Evolutionary conservation across 2,113 vertebrate genomes (phyloP), one percentile per base, ranked within the genome.

Genomic region (Ariopsis seemanni): DNA sequence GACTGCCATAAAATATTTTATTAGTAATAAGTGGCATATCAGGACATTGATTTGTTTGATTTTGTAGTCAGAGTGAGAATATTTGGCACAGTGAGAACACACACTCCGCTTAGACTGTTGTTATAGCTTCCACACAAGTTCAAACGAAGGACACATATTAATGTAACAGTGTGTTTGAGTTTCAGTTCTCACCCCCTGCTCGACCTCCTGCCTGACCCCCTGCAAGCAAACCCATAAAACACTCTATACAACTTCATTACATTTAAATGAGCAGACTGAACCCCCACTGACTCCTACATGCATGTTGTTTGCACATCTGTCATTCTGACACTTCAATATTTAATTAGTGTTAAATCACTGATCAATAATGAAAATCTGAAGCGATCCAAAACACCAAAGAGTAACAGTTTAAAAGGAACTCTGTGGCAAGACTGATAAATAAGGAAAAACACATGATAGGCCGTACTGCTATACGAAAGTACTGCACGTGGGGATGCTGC

Each of bases 251-350:
- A 52, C 5, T 25, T 75, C 25, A 84, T 84, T 84, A 87, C 55
- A 80, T 42, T 58, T 84, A 77, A 89, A 30, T 87, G 62, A 80
- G 77, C 12, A 34, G 60, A 78, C 22, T 84, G 81, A 71, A 27
- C 42, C 52, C 52, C 48, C 48, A 42, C 67, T 87, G 48, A 60
- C 42, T 80, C 53, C 67, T 79, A 58, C 52, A n/a, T 1, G 7
- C 11, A 30, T 71, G 52, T 48, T 34, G 27, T 82, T 60, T 53
- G 18, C 67, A 82, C 65, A 50, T 55, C 60, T 82, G 53, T 74
- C 86, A 83, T 74, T 83, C 75, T 84, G 72, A 52, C 48, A 78
- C 17, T 72, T 65, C 60, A 81, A 85, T 82, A 87, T 87, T 89
- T 85, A 34, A 87, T 71, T 12, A 17, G 62, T 20, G 30, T 42